These are phyloP conservation scores for Andricus curvator DNA, from an alignment of 2,888 invertebrate genomes.

Conservation along the genomic window DNA sequence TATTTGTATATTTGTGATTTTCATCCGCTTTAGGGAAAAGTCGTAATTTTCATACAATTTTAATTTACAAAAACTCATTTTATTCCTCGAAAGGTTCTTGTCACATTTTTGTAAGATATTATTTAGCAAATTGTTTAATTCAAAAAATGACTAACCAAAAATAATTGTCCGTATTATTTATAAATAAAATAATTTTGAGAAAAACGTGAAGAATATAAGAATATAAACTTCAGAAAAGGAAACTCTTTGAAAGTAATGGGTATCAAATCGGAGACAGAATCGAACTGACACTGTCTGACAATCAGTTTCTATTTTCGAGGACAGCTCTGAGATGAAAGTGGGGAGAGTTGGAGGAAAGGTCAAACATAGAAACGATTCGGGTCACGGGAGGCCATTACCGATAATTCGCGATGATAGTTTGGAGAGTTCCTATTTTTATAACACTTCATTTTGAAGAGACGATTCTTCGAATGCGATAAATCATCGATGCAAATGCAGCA, in stretches of 20 bases:
- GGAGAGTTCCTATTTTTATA: conserved; percentile 14
- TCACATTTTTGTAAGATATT: too few relatives aligned
- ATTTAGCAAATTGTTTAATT: too few relatives aligned
- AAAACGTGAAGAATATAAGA: too few relatives aligned
- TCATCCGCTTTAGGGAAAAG: too few relatives aligned
- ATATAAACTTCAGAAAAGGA: too few relatives aligned
- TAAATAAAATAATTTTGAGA: too few relatives aligned
- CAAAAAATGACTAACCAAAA: too few relatives aligned
- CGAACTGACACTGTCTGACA: background rate
- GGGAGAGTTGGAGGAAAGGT: conserved; percentile 2
- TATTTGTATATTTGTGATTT: too few relatives aligned
- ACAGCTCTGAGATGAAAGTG: conserved; percentile 9
- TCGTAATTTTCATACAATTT: too few relatives aligned
- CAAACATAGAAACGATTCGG: conserved; percentile 30
- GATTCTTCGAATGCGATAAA: conserved; percentile 13
- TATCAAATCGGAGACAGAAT: background rate
- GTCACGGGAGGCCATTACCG: conserved; percentile 19
- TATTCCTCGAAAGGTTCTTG: too few relatives aligned
- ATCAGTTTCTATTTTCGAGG: conserved; percentile 14
- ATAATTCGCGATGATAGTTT: conserved; percentile 38
- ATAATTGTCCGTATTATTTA: too few relatives aligned
- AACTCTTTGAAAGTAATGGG: background rate
- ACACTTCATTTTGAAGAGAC: background rate
- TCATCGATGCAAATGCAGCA: background rate
- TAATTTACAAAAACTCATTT: too few relatives aligned